Evolutionary conservation across 64 coral and sea anemone species (phyloP).

Genomic region (Porites lutea): DNA sequence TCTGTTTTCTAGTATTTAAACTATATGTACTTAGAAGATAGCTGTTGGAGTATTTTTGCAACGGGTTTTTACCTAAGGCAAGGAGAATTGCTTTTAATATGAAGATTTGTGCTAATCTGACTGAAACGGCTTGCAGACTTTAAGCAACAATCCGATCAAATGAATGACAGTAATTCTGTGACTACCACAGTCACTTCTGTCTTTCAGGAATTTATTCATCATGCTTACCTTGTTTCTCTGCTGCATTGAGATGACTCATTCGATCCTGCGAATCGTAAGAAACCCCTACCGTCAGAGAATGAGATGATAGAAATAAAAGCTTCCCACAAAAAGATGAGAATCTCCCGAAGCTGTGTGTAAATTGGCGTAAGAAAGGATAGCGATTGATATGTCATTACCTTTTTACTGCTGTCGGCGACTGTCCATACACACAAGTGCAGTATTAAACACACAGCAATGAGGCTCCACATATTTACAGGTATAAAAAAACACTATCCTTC

Average conservation of each 20-base stretch:
- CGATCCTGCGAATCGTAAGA: not conserved
- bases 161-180: not conserved
- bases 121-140: constrained; percentile 6
- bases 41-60: not conserved
- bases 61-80: not conserved
- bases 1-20: not conserved
- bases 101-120: constrained; percentile 8
- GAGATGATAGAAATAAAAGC: not conserved
- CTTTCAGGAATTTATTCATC: too few relatives aligned
- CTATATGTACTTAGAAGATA: not conserved
- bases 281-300: not conserved
- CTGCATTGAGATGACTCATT: not conserved
- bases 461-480: not conserved
- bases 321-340: not conserved
- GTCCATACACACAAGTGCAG: constrained; percentile 5
- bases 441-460: not conserved
- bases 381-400: not conserved
- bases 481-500: not conserved
- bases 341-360: not conserved
- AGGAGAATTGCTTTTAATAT: not conserved
- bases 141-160: constrained; percentile 8
- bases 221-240: constrained; percentile 32
- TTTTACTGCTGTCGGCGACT: not conserved
- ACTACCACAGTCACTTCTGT: not conserved
- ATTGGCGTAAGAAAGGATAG: not conserved